phyloP scores from a whole-genome alignment of 1,140 invertebrate genomes.

The Geopemphigus sp. region DNA sequence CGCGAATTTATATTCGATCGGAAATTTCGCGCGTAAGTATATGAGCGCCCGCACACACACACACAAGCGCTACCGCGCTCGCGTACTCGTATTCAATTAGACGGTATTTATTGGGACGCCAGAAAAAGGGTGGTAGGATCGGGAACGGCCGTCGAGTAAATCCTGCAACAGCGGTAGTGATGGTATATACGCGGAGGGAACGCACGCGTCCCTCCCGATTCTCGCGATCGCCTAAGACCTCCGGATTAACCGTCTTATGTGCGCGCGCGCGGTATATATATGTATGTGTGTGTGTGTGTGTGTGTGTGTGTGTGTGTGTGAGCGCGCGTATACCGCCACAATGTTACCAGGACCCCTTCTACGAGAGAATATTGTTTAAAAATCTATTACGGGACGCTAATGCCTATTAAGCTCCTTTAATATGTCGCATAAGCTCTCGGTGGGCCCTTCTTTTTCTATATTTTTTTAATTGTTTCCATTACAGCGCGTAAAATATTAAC shows the following conservation, averaged over 20 bases:
- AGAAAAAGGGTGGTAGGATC: slow-evolving; percentile 2
- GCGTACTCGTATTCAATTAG: slow-evolving; percentile 16
- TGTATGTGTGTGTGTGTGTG: no score
- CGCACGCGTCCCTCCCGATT: slow-evolving; percentile 36
- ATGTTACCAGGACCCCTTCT: no score
- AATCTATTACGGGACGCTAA: slow-evolving; percentile 47
- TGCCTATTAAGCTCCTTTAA: slow-evolving; percentile 44
- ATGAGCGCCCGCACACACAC: no score
- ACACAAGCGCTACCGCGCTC: not conserved
- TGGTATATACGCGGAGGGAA: not conserved
- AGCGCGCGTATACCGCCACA: no score
- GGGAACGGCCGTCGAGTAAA: not conserved
- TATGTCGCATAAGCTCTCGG: slow-evolving; percentile 42
- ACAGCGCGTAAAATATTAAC: slow-evolving; percentile 24
- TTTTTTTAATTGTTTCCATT: slow-evolving; percentile 32
- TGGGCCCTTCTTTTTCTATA: not conserved
- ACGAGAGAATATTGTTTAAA: slow-evolving; percentile 43
- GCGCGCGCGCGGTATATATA: not conserved
- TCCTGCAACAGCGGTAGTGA: not conserved
- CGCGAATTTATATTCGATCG: no score
- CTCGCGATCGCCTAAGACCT: slow-evolving; percentile 34
- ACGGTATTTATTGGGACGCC: slow-evolving; percentile 34
- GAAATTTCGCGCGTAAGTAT: no score
- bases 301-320: no score
- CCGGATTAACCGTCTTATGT: slow-evolving; percentile 43